These are phyloP conservation scores for Pangasianodon gigas DNA, from an alignment of 2,113 vertebrate genomes.

Conservation along the genomic window DNA sequence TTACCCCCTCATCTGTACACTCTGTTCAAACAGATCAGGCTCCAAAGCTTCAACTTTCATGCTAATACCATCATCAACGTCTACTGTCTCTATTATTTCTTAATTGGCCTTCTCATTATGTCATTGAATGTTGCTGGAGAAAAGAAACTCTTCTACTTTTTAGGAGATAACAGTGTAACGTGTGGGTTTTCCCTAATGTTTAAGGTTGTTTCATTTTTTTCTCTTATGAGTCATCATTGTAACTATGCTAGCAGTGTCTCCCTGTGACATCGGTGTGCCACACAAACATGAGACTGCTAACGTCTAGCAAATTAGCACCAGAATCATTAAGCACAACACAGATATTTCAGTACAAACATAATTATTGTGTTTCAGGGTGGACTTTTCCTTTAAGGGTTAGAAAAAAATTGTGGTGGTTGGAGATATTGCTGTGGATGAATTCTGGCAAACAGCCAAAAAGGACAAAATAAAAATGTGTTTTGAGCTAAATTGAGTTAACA, in stretches of 20 bases:
- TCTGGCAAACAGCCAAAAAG: background rate
- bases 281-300: background rate
- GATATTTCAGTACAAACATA: background rate
- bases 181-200: background rate
- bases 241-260: background rate
- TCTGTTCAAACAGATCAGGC: background rate
- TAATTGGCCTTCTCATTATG: background rate
- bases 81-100: background rate
- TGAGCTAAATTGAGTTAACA: background rate
- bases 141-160: background rate
- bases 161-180: background rate
- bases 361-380: background rate
- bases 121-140: background rate
- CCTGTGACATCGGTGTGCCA: background rate
- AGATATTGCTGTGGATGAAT: background rate
- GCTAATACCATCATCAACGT: background rate
- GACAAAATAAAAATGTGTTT: too few species aligned
- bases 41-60: background rate
- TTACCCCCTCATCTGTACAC: background rate
- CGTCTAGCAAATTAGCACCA: background rate
- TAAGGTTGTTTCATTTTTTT: background rate
- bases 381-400: background rate
- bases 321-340: background rate
- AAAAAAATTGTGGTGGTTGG: background rate
- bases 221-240: background rate